Evolutionary conservation across 2,113 vertebrate genomes (phyloP).

Genomic region (Ranitomeya imitator): DNA sequence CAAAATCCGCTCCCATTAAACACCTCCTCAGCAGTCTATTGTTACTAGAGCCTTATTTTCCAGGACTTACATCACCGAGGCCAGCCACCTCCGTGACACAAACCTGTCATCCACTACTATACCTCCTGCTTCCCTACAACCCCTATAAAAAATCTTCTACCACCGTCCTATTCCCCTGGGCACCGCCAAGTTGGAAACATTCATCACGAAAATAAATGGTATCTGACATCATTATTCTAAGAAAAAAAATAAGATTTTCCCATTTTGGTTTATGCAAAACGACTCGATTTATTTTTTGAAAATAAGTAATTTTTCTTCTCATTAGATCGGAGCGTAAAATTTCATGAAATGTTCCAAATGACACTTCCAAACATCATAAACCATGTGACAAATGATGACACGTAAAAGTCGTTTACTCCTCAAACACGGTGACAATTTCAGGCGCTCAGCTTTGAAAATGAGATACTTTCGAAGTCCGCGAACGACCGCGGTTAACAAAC

Average conservation of each 20-base stretch:
- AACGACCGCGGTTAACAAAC: slow-evolving; percentile 1
- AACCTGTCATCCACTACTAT: no score
- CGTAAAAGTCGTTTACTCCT: slow-evolving; percentile 13
- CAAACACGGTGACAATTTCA: not conserved
- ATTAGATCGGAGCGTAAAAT: slow-evolving; percentile 9
- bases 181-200: not conserved
- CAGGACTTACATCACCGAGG: no score
- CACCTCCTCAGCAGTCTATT: no score
- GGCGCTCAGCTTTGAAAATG: not conserved
- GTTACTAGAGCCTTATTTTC: no score
- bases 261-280: not conserved
- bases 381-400: slow-evolving; percentile 15
- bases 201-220: not conserved
- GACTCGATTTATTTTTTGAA: slow-evolving; percentile 3
- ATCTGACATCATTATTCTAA: not conserved
- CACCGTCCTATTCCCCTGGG: not conserved
- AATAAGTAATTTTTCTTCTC: slow-evolving; percentile 28
- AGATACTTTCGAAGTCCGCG: not conserved
- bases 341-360: not conserved
- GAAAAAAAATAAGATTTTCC: not conserved
- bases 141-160: no score
- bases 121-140: no score
- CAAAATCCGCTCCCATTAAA: no score
- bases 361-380: slow-evolving; percentile 30
- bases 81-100: no score